Evolutionary conservation across 2,888 invertebrate genomes (phyloP).

Genomic region (Cheilosia urbana): DNA sequence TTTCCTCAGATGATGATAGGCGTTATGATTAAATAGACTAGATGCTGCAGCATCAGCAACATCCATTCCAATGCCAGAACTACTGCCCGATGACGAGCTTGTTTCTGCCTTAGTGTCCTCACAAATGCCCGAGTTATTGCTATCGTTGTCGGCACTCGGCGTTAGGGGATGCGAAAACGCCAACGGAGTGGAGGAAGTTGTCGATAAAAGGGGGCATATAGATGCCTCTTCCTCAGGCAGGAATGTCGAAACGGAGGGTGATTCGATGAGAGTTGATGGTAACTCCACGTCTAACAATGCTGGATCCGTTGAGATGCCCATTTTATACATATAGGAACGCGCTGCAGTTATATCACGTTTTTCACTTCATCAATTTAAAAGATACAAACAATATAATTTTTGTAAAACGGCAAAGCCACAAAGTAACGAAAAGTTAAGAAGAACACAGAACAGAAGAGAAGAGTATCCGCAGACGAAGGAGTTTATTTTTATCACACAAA

Average conservation of each 20-base stretch:
- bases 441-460: conserved; percentile 4
- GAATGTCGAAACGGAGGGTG: conserved; percentile 82
- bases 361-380: conserved; percentile 22
- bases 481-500: conserved; percentile 58
- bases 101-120: conserved; percentile 80
- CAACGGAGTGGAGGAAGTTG: conserved; percentile 86
- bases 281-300: conserved; percentile 81
- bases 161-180: conserved; percentile 86
- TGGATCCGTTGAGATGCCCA: conserved; percentile 82
- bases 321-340: conserved; percentile 76
- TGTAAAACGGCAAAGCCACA: neutral
- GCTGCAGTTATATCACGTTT: neutral
- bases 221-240: conserved; percentile 87
- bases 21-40: conserved; percentile 80
- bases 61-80: conserved; percentile 82
- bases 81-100: conserved; percentile 82
- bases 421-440: conserved; percentile 9
- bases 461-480: conserved; percentile 13
- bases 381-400: neutral
- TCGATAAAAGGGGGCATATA: conserved; percentile 87
- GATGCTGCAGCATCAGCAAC: conserved; percentile 79
- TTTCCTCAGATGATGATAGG: conserved; percentile 82
- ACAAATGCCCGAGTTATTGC: conserved; percentile 80
- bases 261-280: conserved; percentile 80
- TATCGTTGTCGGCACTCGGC: conserved; percentile 85